phyloP scores from a whole-genome alignment of 1,140 invertebrate genomes.

The Coptotermes formosanus region DNA sequence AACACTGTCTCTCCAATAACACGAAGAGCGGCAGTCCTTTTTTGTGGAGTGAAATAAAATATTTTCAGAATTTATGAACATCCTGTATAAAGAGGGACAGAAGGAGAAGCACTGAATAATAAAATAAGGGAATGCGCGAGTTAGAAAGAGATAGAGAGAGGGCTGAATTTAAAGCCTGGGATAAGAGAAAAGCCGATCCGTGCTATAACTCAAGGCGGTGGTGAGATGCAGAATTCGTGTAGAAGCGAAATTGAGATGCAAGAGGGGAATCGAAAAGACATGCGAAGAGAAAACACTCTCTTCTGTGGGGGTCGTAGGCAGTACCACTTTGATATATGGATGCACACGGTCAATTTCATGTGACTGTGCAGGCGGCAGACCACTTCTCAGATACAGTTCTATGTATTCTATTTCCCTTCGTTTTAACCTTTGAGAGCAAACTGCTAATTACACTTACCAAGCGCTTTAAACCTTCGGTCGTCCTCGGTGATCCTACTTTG shows the following conservation, averaged over 20 bases:
- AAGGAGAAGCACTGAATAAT: not conserved
- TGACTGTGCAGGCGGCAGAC: not conserved
- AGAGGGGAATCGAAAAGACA: not conserved
- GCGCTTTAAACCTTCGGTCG: too few relatives aligned
- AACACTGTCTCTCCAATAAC: not conserved
- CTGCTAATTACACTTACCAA: too few relatives aligned
- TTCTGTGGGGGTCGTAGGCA: not conserved
- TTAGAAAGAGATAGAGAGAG: not conserved
- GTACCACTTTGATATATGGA: not conserved
- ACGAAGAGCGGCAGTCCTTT: not conserved
- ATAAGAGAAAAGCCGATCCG: constrained; percentile 1
- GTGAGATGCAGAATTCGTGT: constrained; percentile 10
- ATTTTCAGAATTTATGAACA: not conserved
- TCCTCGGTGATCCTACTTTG: too few relatives aligned
- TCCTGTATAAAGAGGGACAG: not conserved
- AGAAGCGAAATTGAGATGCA: not conserved
- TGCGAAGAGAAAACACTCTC: not conserved
- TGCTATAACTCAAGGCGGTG: not conserved
- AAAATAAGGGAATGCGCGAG: not conserved
- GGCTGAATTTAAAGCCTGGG: not conserved
- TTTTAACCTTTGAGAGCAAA: too few relatives aligned
- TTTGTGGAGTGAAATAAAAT: not conserved
- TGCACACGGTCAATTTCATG: too few relatives aligned
- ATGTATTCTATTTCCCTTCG: not conserved
- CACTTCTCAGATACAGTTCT: not conserved